These are phyloP conservation scores for Willisornis vidua DNA, from an alignment of 2,113 vertebrate species.

Conservation along the genomic window DNA sequence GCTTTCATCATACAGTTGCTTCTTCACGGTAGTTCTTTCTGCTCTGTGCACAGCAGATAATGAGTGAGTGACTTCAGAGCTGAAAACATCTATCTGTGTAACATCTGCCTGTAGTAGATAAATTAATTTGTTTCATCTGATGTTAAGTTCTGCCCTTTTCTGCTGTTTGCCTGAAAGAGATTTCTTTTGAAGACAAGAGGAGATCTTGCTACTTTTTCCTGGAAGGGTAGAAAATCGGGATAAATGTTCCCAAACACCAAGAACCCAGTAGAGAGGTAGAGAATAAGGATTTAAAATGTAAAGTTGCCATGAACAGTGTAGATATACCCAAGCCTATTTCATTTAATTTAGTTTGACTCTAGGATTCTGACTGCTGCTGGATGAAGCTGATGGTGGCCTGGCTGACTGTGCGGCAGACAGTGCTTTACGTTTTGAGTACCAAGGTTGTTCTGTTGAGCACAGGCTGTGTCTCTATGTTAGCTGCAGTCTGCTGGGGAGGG, in stretches of 20 bases:
- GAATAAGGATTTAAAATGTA: not conserved
- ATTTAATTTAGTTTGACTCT: not conserved
- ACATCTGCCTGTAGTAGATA: not conserved
- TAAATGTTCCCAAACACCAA: not conserved
- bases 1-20: not conserved
- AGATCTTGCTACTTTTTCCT: not conserved
- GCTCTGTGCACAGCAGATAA: not conserved
- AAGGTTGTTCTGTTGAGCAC: accelerated
- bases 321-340: not conserved
- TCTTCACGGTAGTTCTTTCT: not conserved
- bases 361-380: not conserved
- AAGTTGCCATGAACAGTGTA: not conserved
- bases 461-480: not conserved
- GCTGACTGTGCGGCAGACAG: not conserved
- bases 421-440: accelerated
- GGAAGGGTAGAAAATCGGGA: not conserved
- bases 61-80: not conserved
- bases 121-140: not conserved
- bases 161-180: not conserved
- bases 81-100: not conserved
- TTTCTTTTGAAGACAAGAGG: not conserved
- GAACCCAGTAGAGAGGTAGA: not conserved
- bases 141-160: not conserved
- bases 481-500: not conserved
- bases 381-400: not conserved